Conservation (phyloP, 2,113 vertebrate species). For the Psittacus erithacus region DNA sequence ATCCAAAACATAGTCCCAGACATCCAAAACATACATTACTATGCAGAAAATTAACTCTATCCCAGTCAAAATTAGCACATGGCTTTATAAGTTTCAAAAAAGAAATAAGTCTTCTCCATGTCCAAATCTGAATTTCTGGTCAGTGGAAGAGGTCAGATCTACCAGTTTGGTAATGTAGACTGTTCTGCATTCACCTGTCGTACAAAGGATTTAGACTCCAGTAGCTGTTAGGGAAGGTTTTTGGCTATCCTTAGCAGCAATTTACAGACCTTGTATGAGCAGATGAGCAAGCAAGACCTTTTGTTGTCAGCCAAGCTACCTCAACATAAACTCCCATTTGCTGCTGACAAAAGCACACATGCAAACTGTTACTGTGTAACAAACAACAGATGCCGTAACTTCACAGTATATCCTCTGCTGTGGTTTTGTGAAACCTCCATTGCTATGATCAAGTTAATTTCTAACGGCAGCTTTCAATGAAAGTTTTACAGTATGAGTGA, state of each 20-base stretch:
- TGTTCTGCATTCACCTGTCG: not conserved
- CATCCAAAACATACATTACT: not conserved
- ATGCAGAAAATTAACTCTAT: not conserved
- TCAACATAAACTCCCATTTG: not conserved
- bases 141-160: not conserved
- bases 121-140: not conserved
- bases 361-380: not conserved
- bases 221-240: not conserved
- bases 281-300: not conserved
- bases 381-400: not conserved
- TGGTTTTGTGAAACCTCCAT: not conserved
- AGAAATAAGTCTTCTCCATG: not conserved
- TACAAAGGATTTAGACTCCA: not conserved
- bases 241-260: not conserved
- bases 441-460: not conserved
- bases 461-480: not conserved
- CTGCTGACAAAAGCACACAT: not conserved
- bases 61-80: not conserved
- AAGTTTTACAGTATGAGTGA: not conserved
- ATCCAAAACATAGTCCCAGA: not conserved
- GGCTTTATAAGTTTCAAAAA: not conserved
- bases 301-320: not conserved
- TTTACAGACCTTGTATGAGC: not conserved
- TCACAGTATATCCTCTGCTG: not conserved
- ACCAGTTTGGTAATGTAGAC: not conserved